phyloP scores from a whole-genome alignment of 2,888 invertebrate genomes.

The Brenthis daphne region DNA sequence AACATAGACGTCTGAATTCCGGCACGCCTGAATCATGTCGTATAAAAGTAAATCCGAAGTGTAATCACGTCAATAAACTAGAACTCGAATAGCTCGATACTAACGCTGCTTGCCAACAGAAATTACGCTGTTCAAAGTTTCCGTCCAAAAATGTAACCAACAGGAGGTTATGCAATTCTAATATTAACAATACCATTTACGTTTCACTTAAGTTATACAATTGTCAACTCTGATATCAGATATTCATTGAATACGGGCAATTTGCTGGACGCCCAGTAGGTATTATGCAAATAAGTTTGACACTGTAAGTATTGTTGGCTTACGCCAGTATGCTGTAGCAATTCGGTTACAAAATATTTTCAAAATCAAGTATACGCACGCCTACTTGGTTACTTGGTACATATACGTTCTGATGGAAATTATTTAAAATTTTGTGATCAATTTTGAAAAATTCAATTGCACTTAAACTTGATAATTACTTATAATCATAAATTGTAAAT shows the following conservation, averaged over 20 bases:
- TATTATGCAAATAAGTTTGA: conserved; percentile 73
- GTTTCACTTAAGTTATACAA: conserved; percentile 60
- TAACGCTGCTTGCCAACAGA: conserved; percentile 59
- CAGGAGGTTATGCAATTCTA: conserved; percentile 47
- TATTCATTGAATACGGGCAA: conserved; percentile 50
- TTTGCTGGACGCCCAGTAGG: conserved; percentile 63
- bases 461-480: too few species aligned
- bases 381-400: too few species aligned
- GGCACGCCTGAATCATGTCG: conserved; percentile 73
- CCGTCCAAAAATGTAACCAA: conserved; percentile 43
- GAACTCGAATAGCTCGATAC: conserved; percentile 44
- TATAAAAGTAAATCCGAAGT: conserved; percentile 60
- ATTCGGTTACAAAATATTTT: conserved; percentile 78
- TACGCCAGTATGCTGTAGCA: conserved; percentile 77
- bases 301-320: conserved; percentile 70
- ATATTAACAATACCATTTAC: conserved; percentile 49
- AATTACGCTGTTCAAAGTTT: conserved; percentile 53
- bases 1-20: conserved; percentile 68
- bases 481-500: conserved; percentile 44
- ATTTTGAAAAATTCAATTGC: too few species aligned
- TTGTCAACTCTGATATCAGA: conserved; percentile 58
- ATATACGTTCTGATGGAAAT: too few species aligned
- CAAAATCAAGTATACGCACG: conserved; percentile 65
- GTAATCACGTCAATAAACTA: conserved; percentile 50
- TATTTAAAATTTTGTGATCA: too few species aligned